These are phyloP conservation scores for Eilema depressum DNA, from an alignment of 2,888 invertebrate species.

Conservation along the genomic window DNA sequence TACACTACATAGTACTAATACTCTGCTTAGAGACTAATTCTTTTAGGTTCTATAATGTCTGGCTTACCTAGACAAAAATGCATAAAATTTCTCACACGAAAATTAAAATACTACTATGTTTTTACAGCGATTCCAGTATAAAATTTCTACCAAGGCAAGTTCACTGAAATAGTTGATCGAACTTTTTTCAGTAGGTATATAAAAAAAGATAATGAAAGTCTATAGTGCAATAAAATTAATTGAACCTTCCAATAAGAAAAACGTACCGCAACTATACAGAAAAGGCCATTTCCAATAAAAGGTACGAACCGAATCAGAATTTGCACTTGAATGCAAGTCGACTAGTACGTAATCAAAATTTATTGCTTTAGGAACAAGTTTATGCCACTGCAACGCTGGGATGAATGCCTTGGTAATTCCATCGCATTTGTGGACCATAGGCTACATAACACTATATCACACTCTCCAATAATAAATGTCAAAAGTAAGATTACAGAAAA, in stretches of 20 bases:
- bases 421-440: conserved; percentile 39
- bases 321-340: conserved; percentile 68
- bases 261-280: conserved; percentile 34
- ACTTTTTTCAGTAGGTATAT: neutral
- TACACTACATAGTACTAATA: neutral
- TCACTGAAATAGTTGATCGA: neutral
- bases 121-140: neutral
- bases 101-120: neutral
- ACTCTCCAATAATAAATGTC: conserved; percentile 15
- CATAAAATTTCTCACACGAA: neutral
- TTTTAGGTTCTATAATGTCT: neutral
- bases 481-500: conserved; percentile 16
- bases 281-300: conserved; percentile 54
- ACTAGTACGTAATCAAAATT: conserved; percentile 67
- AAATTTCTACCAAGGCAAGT: neutral
- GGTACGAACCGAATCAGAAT: conserved; percentile 64
- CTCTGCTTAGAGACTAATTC: neutral
- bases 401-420: conserved; percentile 61
- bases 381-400: conserved; percentile 56
- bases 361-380: conserved; percentile 68
- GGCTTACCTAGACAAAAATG: neutral
- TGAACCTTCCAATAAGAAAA: conserved; percentile 40
- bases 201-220: conserved; percentile 3
- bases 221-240: conserved; percentile 22
- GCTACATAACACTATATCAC: conserved; percentile 23